Percentiles rank a stretch among this genome's conserved stretches.
Evolutionary conservation across 2,888 invertebrate genomes (phyloP).

Genomic region (Orthosia cruda): DNA sequence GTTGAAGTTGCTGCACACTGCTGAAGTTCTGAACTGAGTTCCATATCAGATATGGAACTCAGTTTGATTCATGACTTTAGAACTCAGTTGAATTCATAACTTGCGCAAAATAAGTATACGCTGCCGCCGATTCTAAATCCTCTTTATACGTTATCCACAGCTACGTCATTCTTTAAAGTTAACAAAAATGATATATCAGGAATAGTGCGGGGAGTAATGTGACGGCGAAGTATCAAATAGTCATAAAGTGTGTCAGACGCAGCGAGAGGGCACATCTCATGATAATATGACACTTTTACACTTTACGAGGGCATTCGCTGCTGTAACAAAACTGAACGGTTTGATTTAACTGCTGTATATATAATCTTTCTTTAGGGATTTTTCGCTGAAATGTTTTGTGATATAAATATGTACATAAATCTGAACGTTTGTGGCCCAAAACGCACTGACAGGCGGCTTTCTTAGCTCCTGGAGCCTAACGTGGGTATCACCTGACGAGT

Average conservation of each 20-base stretch:
- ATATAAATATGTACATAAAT: neutral
- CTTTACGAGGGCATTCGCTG: conserved; percentile 55
- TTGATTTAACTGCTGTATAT: conserved; percentile 44
- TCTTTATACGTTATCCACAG: neutral
- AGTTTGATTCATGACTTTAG: neutral
- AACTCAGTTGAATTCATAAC: neutral
- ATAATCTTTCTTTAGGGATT: conserved; percentile 13
- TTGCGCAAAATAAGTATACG: too few species aligned
- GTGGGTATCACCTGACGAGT: too few species aligned
- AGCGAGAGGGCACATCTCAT: conserved; percentile 56
- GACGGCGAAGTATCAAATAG: conserved; percentile 59
- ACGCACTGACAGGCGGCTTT: too few species aligned
- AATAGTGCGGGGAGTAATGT: conserved; percentile 57
- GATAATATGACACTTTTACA: conserved; percentile 54
- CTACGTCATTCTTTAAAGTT: conserved; percentile 18
- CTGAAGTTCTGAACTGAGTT: too few species aligned
- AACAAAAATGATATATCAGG: conserved; percentile 33
- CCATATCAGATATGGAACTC: too few species aligned
- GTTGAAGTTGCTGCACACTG: neutral
- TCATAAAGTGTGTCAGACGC: conserved; percentile 64
- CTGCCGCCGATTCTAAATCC: neutral
- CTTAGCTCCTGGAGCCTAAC: too few species aligned
- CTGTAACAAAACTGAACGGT: conserved; percentile 49
- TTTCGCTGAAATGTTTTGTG: neutral
- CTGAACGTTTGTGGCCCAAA: too few species aligned